Evolutionary conservation across 2,888 invertebrate species (phyloP).

Genomic region (Lingula anatina): DNA sequence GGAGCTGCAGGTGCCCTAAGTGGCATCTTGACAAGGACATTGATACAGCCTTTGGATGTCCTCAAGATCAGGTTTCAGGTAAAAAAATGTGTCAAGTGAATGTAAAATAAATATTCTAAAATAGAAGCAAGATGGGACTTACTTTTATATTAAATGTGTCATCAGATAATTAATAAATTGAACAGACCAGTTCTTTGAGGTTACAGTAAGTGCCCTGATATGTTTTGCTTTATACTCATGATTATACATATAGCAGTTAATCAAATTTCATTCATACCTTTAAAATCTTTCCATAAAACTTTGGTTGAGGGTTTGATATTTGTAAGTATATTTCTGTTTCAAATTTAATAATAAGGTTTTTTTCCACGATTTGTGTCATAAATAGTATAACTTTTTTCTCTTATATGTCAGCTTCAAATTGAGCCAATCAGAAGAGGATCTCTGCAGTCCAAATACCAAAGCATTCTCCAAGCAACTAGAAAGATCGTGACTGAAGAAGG

Average conservation of each 20-base stretch:
- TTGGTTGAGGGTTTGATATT: neutral
- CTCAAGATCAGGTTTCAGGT: constrained; percentile 93
- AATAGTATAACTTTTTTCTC: constrained; percentile 4
- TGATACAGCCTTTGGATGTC: constrained; percentile 90
- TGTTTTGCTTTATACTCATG: neutral
- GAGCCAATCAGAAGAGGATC: constrained; percentile 67
- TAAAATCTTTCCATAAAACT: neutral
- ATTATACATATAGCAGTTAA: neutral
- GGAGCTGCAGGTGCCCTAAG: constrained; percentile 70
- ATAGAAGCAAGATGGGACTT: no score
- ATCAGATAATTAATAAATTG: no score
- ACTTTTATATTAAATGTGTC: no score
- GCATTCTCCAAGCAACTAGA: constrained; percentile 71
- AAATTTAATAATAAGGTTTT: no score
- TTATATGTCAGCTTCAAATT: constrained; percentile 71
- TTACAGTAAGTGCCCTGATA: no score
- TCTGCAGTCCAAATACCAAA: constrained; percentile 70
- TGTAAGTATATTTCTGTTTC: neutral
- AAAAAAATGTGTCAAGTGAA: constrained; percentile 13
- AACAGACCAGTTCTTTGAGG: no score
- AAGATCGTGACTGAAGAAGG: constrained; percentile 80
- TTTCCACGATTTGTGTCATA: no score
- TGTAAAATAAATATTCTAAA: neutral
- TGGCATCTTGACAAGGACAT: constrained; percentile 74
- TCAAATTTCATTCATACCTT: neutral